phyloP scores from a whole-genome alignment of 92 coral and sea anemone genomes.

The Umimayanthus kanabou region DNA sequence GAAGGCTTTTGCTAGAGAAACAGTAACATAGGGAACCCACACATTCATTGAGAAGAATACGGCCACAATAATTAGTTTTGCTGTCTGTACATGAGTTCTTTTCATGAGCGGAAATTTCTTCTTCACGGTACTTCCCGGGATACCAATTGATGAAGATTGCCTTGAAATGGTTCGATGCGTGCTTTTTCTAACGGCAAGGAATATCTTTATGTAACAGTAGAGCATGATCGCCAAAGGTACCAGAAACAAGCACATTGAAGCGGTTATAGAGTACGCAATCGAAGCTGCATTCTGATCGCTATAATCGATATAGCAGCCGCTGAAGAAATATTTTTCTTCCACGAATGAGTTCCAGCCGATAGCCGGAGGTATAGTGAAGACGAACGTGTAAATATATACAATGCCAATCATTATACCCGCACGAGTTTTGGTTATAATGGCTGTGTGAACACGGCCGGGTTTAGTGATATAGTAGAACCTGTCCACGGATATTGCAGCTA shows the following conservation, averaged over 20 bases:
- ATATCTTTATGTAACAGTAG: constrained; percentile 85
- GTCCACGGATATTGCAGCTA: constrained; percentile 85
- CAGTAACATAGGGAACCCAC: constrained; percentile 87
- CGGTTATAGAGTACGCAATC: constrained; percentile 75
- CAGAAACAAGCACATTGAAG: constrained; percentile 69
- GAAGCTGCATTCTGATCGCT: constrained; percentile 80
- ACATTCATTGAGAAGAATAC: constrained; percentile 90
- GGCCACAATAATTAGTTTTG: constrained; percentile 86
- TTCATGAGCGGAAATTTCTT: constrained; percentile 62
- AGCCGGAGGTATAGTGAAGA: constrained; percentile 85
- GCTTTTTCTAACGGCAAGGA: constrained; percentile 76
- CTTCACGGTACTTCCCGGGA: constrained; percentile 46
- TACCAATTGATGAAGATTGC: constrained; percentile 40
- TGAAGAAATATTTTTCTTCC: constrained; percentile 67
- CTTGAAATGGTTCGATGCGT: constrained; percentile 71
- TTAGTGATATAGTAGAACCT: constrained; percentile 86
- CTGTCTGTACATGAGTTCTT: constrained; percentile 91
- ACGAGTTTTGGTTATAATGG: constrained; percentile 62
- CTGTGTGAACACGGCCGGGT: constrained; percentile 73
- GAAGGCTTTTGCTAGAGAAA: constrained; percentile 76
- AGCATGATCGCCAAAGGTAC: constrained; percentile 76
- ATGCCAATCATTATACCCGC: constrained; percentile 59
- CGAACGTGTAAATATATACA: constrained; percentile 67
- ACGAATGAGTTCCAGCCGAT: constrained; percentile 88
- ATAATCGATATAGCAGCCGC: constrained; percentile 90